Evolutionary conservation across 2,113 vertebrate species (phyloP), one percentile per base, ranked within the genome.

Genomic region (Poecilia latipinna): DNA sequence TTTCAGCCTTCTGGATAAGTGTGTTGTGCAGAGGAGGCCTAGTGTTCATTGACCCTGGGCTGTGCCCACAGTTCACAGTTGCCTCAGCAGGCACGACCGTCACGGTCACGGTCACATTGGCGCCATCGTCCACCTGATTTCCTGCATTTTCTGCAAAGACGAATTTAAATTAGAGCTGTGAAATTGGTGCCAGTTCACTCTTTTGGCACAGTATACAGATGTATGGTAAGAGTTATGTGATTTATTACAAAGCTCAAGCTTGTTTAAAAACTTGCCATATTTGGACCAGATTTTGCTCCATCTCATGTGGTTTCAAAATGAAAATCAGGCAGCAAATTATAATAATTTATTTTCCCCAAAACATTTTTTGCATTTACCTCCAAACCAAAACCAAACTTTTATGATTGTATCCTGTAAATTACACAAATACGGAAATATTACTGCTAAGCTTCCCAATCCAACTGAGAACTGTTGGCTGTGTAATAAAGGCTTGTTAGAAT

Each of bases 1-100:
- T 93, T 57, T 95, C 92, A n/a, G 96, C 95, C 84, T 96, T 98
- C 89, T 90, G 94, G 89, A 98, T 95, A 71, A 96, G 93, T 80
- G 95, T 97, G 88, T 90, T 89, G 83, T 96, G 94, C 0, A 91
- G 86, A 0, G 93, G 77, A 31, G 94, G 89, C 68, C 95, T 96
- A 86, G 93, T 75, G 68, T 96, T 96, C 0, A 90, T 83, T n/a
- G 92, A 71, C 0, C 76, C 67, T 83, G 89, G 86, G 82, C 91
- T 35, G 86, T 90, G 89, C 48, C 89, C 78, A 75, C 83, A 90
- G 51, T 95, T 90, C 93, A 93, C 61, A 0, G 73, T 90, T 39
- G 12, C 65, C 26, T 33, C 15, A 2, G 75, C 42, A 3, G 80
- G 78, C 63, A 83, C 15, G 77, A 31, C 68, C 0, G 82, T 78